Percentiles rank a stretch among this genome's conserved stretches.
Evolutionary conservation across 2,888 invertebrate genomes (phyloP).

Genomic region (Lepidonotus clava): DNA sequence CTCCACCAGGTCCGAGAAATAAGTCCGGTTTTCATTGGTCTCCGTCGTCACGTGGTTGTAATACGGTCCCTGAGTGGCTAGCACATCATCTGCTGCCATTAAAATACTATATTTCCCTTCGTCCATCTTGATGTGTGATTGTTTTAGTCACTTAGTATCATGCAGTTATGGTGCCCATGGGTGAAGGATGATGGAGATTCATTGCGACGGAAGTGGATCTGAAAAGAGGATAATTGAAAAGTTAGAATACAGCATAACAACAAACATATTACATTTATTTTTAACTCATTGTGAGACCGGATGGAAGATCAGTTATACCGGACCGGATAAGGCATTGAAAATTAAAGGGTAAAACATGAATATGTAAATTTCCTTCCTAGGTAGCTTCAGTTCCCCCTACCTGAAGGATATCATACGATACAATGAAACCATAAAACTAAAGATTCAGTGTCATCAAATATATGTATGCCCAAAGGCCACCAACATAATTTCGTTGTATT

Average conservation of each 20-base stretch:
- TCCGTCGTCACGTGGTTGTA: neutral
- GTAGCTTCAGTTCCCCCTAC: no score
- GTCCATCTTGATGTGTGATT: neutral
- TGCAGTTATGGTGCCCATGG: neutral
- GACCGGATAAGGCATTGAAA: no score
- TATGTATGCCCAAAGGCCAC: no score
- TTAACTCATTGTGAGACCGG: no score
- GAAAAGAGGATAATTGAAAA: neutral
- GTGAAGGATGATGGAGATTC: neutral
- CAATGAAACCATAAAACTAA: no score
- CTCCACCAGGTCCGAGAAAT: conserved; percentile 57
- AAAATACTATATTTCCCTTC: neutral
- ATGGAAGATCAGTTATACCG: no score
- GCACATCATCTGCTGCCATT: neutral
- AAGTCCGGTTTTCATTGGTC: conserved; percentile 27
- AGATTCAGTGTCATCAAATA: no score
- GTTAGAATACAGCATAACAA: neutral
- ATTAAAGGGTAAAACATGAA: no score
- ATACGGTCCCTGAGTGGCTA: neutral
- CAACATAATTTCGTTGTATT: no score
- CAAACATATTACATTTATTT: neutral
- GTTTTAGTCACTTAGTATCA: no score
- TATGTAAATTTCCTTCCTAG: no score
- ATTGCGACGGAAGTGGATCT: neutral
- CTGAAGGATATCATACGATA: no score